Base-by-base conservation (phyloP, 2,888 invertebrate genomes). In the Mythimna ferrago region DNA sequence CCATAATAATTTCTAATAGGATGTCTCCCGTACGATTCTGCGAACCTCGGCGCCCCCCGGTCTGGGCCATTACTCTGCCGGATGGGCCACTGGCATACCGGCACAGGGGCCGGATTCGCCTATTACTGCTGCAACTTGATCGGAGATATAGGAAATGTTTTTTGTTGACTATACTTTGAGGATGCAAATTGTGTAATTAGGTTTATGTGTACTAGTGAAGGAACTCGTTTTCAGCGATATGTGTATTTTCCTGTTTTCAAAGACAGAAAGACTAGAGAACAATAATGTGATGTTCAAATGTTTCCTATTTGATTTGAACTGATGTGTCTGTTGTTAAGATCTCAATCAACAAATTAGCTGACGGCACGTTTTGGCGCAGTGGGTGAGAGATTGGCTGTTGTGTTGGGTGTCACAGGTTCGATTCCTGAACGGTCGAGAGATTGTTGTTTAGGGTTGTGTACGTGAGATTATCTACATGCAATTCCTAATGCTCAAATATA, bases 41-140 rank as follows among this genome's bases (percentile, higher is more conserved):
- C 65, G 89, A 89, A 89, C 66, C 60, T 66, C 69, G 90, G 90
- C 90, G 90, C 87, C 90, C 88, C 81, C 76, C 78, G 82, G 90
- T 89, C 90, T 90, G 83, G 41, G 78, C 80, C 81, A 82, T 82
- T 84, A 84, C 73, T 26, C 38, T 78, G 71, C 77, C 86, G 86
- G 86, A 86, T 81, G 82, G 78, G 66, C 81, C 71, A 76, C 73
- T 70, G 68, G 62, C 76, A 84, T 82, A 81, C 83, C 81, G 81
- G 75, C 62, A 83, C 82, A 71, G 72, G 66, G 76, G 61, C 85
- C 79, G 82, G 84, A 85, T 76, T 83, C 83, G 78, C 73, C 83
- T 76, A 72, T 78, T 71, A 76, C 76, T 44, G 44, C 66, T 35
- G 26, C 64, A 72, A 73, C 77, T 78, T 76, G 72, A 81, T 77